phyloP scores from a whole-genome alignment of 2,888 invertebrate species.

The Allygus modestus region DNA sequence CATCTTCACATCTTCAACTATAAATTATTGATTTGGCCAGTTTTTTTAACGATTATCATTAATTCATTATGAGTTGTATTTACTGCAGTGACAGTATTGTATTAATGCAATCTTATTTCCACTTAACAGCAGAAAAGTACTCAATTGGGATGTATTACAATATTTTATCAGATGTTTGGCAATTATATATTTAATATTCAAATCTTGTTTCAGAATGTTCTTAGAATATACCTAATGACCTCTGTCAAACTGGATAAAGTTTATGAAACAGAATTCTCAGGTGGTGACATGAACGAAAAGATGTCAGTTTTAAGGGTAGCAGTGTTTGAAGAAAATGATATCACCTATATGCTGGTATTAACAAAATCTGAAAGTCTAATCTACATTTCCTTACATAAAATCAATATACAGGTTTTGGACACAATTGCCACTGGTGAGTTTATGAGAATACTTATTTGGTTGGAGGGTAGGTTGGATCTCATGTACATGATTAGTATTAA shows the following conservation, averaged over 20 bases:
- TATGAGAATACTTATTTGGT: no score
- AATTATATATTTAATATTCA: not conserved
- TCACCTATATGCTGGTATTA: not conserved
- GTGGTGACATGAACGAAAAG: not conserved
- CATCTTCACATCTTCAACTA: no score
- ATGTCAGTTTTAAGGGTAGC: not conserved
- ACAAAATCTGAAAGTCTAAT: not conserved
- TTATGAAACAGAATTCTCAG: conserved; percentile 13
- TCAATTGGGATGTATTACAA: no score
- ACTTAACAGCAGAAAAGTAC: no score
- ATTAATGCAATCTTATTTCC: no score
- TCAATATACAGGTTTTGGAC: not conserved
- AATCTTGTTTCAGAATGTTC: conserved; percentile 35
- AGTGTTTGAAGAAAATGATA: not conserved
- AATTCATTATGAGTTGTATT: no score
- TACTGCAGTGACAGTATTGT: no score
- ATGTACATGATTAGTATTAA: no score
- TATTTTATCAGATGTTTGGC: no score
- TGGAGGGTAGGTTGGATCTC: no score
- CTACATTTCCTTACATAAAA: not conserved
- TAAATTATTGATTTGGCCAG: no score
- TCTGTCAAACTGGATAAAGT: conserved; percentile 9
- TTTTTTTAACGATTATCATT: no score
- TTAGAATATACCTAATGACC: conserved; percentile 17
- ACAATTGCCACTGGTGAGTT: conserved; percentile 10